phyloP scores from a whole-genome alignment of 1,140 invertebrate genomes.

The Drosophila fuyamai region DNA sequence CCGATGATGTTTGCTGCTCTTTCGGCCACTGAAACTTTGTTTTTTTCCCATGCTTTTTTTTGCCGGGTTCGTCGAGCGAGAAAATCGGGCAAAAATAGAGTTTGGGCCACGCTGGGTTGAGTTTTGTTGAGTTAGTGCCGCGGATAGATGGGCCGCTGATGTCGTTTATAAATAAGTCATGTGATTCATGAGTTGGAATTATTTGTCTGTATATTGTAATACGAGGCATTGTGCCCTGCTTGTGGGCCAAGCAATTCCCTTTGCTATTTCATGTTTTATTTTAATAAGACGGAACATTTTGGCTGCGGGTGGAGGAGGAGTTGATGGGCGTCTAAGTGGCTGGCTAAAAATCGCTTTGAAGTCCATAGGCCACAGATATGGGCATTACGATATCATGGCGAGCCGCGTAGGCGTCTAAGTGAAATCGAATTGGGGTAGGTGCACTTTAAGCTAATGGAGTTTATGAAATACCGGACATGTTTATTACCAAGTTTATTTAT shows the following conservation, averaged over 20 bases:
- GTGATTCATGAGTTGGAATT: constrained; percentile 76
- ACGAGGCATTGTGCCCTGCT: constrained; percentile 32
- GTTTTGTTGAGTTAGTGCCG: constrained; percentile 32
- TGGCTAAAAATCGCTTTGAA: constrained; percentile 44
- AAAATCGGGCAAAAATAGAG: constrained; percentile 75
- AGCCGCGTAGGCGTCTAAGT: constrained; percentile 49
- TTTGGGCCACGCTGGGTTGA: constrained; percentile 45
- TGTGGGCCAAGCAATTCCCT: constrained; percentile 41
- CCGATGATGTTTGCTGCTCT: constrained; percentile 51
- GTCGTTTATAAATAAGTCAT: constrained; percentile 75
- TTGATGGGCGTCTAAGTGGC: constrained; percentile 56
- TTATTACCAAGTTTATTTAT: not conserved
- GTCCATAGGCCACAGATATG: constrained; percentile 16
- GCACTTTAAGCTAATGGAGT: constrained; percentile 13
- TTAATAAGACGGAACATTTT: constrained; percentile 26
- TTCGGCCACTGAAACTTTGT: constrained; percentile 36
- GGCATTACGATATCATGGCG: constrained; percentile 9
- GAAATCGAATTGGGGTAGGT: constrained; percentile 55
- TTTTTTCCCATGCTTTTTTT: constrained; percentile 43
- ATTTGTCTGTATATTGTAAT: constrained; percentile 56
- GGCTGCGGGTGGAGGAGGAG: not conserved
- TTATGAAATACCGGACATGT: not conserved
- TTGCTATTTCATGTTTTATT: constrained; percentile 24
- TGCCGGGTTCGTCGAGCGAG: constrained; percentile 52
- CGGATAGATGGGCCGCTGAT: constrained; percentile 51